A percentile compares a stretch with the other conserved stretches of the same genome.
These are phyloP conservation scores for Armadillidium nasatum DNA, from an alignment of 1,140 invertebrate genomes.

Conservation along the genomic window DNA sequence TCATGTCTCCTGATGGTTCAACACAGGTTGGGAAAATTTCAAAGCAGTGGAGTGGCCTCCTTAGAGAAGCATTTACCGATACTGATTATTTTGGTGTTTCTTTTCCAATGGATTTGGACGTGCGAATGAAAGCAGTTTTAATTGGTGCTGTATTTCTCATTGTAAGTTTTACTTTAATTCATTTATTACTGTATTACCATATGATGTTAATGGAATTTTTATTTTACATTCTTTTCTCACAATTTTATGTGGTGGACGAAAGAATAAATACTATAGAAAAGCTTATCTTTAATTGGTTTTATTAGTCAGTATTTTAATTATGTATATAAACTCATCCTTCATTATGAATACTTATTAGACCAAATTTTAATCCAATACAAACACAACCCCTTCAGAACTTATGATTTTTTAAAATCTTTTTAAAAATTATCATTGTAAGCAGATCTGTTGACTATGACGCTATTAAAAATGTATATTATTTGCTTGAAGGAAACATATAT, in stretches of 20 bases:
- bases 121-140: conserved; percentile 50
- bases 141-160: conserved; percentile 52
- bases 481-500: neutral
- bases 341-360: too few relatives aligned
- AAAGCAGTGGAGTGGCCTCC: conserved; percentile 53
- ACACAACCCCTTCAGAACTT: too few relatives aligned
- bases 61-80: conserved; percentile 53
- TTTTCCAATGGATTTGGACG: conserved; percentile 52
- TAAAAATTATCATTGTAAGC: too few relatives aligned
- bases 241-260: too few relatives aligned
- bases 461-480: too few relatives aligned
- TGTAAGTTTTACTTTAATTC: conserved; percentile 41
- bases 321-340: too few relatives aligned
- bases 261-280: neutral
- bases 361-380: too few relatives aligned
- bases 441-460: too few relatives aligned
- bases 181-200: too few relatives aligned
- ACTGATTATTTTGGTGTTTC: conserved; percentile 53
- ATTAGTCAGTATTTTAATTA: neutral
- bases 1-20: conserved; percentile 44
- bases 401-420: too few relatives aligned
- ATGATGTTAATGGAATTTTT: too few relatives aligned
- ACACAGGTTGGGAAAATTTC: conserved; percentile 51
- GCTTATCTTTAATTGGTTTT: neutral
- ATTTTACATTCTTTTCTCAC: too few relatives aligned